Evolutionary conservation across 2,113 vertebrate species (phyloP).

Genomic region (Clupea harengus): DNA sequence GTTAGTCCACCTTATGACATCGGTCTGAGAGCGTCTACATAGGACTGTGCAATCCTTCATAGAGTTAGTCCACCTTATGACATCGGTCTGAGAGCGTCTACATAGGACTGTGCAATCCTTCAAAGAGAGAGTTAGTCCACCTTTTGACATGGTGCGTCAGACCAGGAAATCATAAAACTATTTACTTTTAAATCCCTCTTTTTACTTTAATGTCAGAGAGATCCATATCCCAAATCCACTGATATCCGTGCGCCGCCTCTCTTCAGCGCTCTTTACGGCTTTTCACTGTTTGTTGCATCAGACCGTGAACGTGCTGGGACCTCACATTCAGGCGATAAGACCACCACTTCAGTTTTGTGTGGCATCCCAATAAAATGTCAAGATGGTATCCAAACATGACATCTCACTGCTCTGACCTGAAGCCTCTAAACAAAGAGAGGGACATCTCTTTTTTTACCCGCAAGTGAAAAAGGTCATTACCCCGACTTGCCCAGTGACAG

Average conservation of each 20-base stretch:
- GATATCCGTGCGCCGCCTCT: neutral
- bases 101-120: neutral
- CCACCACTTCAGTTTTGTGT: neutral
- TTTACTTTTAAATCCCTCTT: neutral
- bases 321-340: neutral
- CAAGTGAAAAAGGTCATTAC: slow-evolving; percentile 38
- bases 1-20: too few species aligned
- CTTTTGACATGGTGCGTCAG: neutral
- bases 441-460: slow-evolving; percentile 8
- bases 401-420: slow-evolving; percentile 23
- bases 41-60: too few species aligned
- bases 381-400: slow-evolving; percentile 24
- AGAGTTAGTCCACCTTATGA: too few species aligned
- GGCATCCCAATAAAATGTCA: slow-evolving; percentile 8
- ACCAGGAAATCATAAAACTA: neutral
- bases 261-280: neutral
- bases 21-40: too few species aligned
- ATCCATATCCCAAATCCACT: neutral
- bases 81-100: neutral
- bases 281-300: neutral
- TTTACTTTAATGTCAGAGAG: neutral
- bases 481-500: slow-evolving; percentile 34
- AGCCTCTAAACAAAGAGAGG: slow-evolving; percentile 17
- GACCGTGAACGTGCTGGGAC: neutral
- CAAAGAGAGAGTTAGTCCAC: too few species aligned